Percentiles rank a stretch among this genome's conserved stretches.
phyloP scores from a whole-genome alignment of 2,113 vertebrate species.

The Nyctereutes procyonoides region DNA sequence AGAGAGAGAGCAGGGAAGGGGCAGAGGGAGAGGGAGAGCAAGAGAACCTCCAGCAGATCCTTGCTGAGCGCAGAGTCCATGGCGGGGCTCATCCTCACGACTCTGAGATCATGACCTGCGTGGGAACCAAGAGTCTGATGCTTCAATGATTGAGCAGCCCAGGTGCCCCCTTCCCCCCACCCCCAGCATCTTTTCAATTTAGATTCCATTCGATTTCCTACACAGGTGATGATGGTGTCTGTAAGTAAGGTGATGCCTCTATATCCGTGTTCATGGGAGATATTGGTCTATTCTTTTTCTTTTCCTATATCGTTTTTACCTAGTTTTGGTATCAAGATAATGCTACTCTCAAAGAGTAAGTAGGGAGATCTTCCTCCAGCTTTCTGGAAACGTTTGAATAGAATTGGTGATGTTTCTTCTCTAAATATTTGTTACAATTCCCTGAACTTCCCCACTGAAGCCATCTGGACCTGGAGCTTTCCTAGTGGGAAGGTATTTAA shows the following conservation, averaged over 20 bases:
- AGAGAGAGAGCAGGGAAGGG: not conserved
- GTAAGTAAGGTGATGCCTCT: not conserved
- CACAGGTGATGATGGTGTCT: not conserved
- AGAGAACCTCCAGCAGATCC: not conserved
- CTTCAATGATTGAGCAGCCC: not conserved
- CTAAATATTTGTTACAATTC: not conserved
- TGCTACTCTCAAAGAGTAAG: not conserved
- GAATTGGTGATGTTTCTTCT: not conserved
- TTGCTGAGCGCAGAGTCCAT: not conserved
- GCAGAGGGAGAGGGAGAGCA: not conserved
- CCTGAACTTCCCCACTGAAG: not conserved
- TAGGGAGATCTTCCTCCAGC: not conserved
- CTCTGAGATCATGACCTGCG: not conserved
- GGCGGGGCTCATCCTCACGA: not conserved
- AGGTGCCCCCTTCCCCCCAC: not conserved
- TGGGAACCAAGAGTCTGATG: not conserved
- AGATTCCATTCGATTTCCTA: not conserved
- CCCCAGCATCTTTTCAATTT: not conserved
- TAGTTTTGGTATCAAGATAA: not conserved
- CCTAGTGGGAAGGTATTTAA: not conserved
- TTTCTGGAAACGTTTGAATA: not conserved
- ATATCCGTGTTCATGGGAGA: not conserved
- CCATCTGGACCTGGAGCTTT: not conserved
- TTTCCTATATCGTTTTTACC: not conserved
- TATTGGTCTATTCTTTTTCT: not conserved